Base-by-base conservation (phyloP, 2,797 vertebrate species). In the Rachycentron canadum region DNA sequence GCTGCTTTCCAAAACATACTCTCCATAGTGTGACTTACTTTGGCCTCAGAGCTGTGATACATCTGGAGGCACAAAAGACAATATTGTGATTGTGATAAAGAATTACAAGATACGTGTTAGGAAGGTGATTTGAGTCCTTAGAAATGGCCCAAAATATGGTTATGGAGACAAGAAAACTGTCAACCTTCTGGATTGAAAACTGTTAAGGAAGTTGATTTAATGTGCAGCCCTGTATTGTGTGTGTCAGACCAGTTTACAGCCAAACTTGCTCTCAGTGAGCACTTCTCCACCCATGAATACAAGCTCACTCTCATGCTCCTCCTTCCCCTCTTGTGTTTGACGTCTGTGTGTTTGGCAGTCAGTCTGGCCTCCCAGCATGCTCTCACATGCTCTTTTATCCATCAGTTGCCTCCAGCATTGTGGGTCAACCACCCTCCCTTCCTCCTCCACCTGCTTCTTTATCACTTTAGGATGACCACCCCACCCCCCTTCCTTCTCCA, bases 331-430 rank as follows among this genome's bases (percentile, higher is more conserved):
- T 28, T 74, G 76, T 71, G 62, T 85, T 81, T 83, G 79, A 67
- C 87, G 63, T 86, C 72, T 86, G 60, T 78, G 73, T 73, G 21
- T 84, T 86, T 91, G 89, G 79, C 81, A 84, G 83, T 17, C 49
- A 68, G 26, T 87, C 80, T 34, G 73, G 63, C 71, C 83, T 84
- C 75, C 73, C 84, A 85, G 80, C 82, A 38, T 76, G 85, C 83
- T 81, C 74, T 89, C 84, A 79, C 82, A 75, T 82, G 86, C 82
- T 89, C 89, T 92, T 90, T 91, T 88, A 88, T 91, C 77, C 73
- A 73, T 86, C 81, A 55, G 1, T 81, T 2, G 74, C 88, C 81
- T 84, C 62, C 66, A 75, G 83, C 82, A 9, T 64, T 36, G 60
- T 62, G 60, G 49, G 69, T 66, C 71, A 4, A 38, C 75, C 38